A percentile compares a stretch with the other conserved stretches of the same genome.
Evolutionary conservation across 2,888 invertebrate genomes (phyloP).

Genomic region (Erebia aethiops): DNA sequence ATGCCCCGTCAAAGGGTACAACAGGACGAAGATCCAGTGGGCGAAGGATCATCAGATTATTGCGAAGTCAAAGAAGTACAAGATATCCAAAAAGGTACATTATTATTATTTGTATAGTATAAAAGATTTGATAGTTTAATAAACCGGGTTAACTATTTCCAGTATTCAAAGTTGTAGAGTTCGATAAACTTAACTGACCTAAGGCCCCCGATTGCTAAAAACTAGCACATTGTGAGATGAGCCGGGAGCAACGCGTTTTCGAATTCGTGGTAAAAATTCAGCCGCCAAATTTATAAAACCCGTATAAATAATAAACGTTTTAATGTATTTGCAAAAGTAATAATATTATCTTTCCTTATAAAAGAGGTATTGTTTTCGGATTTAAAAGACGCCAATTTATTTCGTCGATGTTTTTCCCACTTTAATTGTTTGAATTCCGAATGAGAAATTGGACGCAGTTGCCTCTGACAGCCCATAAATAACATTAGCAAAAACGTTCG

Average conservation of each 20-base stretch:
- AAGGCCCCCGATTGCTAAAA: too few species aligned
- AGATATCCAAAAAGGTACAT: conserved; percentile 90
- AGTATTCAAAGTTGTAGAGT: too few species aligned
- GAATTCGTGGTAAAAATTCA: too few species aligned
- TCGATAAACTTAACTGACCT: too few species aligned
- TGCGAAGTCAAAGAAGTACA: conserved; percentile 90
- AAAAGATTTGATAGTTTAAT: not conserved
- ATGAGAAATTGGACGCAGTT: conserved; percentile 24
- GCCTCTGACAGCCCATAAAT: conserved; percentile 25
- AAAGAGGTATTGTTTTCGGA: not conserved
- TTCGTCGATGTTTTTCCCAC: not conserved
- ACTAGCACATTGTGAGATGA: too few species aligned
- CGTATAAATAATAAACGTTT: too few species aligned
- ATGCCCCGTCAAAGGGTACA: conserved; percentile 94
- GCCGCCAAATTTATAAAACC: too few species aligned
- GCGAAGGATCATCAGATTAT: conserved; percentile 92
- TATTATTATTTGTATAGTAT: not conserved
- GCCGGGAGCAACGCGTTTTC: too few species aligned
- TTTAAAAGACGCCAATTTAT: not conserved
- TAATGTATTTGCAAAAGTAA: too few species aligned
- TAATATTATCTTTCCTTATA: too few species aligned
- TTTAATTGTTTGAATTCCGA: conserved; percentile 15
- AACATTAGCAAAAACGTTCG: conserved; percentile 28
- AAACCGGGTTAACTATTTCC: too few species aligned
- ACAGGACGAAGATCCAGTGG: conserved; percentile 93